Evolutionary conservation across 2,888 invertebrate species (phyloP).

Genomic region (Leptopilina myrica): DNA sequence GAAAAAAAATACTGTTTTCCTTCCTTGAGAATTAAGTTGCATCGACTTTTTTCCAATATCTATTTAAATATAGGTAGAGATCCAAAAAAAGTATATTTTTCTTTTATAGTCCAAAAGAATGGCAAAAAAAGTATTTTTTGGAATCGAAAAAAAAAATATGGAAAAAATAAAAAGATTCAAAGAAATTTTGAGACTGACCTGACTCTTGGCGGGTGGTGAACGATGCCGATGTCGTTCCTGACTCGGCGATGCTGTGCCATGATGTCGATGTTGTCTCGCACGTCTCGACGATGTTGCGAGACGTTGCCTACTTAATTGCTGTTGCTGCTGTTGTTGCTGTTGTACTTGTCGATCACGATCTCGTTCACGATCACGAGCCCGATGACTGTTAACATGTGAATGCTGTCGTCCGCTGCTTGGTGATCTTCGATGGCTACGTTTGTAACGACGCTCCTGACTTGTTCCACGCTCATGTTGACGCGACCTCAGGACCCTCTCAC

Average conservation of each 20-base stretch:
- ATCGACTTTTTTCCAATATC: too few species aligned
- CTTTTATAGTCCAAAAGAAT: not conserved
- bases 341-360: constrained; percentile 55
- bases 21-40: too few species aligned
- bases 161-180: constrained; percentile 28
- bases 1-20: too few species aligned
- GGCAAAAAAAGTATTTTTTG: not conserved
- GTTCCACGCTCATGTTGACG: constrained; percentile 85
- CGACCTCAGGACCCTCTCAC: constrained; percentile 80
- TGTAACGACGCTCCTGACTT: constrained; percentile 89
- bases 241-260: constrained; percentile 68
- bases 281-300: constrained; percentile 68
- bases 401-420: constrained; percentile 87
- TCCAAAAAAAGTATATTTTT: not conserved
- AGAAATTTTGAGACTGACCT: constrained; percentile 67
- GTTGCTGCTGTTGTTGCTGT: too few species aligned
- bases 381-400: constrained; percentile 74
- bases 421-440: constrained; percentile 90
- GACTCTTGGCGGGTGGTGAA: constrained; percentile 72
- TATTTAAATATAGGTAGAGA: too few species aligned
- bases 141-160: constrained; percentile 23
- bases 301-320: constrained; percentile 51
- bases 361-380: constrained; percentile 66
- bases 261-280: constrained; percentile 68
- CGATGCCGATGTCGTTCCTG: constrained; percentile 71